Percentiles rank a stretch among this genome's conserved stretches.
Evolutionary conservation across 2,113 vertebrate species (phyloP).

Genomic region (Ptychochromis oligacanthus): DNA sequence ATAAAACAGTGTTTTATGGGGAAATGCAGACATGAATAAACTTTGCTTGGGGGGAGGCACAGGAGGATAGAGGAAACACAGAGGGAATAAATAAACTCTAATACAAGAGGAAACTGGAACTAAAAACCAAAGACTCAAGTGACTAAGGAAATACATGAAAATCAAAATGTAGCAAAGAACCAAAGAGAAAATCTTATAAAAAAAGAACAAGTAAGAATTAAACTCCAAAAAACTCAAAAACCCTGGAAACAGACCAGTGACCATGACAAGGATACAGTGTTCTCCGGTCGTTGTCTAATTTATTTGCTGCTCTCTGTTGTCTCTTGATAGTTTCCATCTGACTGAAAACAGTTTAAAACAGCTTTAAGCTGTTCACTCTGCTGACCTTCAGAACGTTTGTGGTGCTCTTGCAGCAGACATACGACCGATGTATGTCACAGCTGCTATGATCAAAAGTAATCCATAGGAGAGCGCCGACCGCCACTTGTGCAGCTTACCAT

Average conservation of each 20-base stretch:
- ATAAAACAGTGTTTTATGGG: not conserved
- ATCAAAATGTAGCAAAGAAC: not conserved
- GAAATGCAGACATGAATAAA: not conserved
- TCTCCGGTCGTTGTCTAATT: too few species aligned
- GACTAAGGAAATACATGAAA: not conserved
- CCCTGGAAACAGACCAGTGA: too few species aligned
- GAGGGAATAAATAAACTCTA: too few species aligned
- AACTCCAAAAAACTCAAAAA: not conserved
- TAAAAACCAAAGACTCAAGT: too few species aligned
- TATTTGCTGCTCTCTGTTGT: constrained; percentile 15
- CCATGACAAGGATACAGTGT: not conserved
- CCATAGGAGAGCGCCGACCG: not conserved
- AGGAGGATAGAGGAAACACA: not conserved
- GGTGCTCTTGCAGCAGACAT: not conserved
- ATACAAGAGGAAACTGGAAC: not conserved
- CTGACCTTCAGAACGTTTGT: not conserved
- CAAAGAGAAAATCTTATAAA: not conserved
- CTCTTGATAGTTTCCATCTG: constrained; percentile 34
- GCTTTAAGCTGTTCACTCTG: constrained; percentile 47
- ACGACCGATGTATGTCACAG: not conserved
- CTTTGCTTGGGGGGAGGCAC: not conserved
- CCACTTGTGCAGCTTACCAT: constrained; percentile 17
- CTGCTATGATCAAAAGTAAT: constrained; percentile 23
- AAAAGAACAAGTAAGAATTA: not conserved
- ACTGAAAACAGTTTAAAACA: constrained; percentile 47